Evolutionary conservation across 2,113 vertebrate species (phyloP), one percentile per base, ranked within the genome.

Genomic region (Reinhardtius hippoglossoides): DNA sequence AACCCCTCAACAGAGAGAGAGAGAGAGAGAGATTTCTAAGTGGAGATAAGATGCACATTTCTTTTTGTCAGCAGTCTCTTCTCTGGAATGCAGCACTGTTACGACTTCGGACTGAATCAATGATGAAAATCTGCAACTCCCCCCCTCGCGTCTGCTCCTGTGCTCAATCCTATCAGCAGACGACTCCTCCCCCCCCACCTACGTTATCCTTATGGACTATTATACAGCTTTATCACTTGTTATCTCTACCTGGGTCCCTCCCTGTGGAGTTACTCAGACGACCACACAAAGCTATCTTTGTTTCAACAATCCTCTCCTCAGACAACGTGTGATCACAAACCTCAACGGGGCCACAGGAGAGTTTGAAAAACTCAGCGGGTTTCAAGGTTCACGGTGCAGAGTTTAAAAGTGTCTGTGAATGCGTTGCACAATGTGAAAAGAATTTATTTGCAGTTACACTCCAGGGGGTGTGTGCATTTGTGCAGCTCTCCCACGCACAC

Each of bases 11-110:
- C 72, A 69, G 56, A 61, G 71, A 2, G 77, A 54, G 80, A 87
- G 91, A 82, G 91, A 82, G 79, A 90, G 91, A 88, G 89, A 5
- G 27, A 31, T 31, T 31, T 31, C 27, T 31, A 31, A 31, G 31
- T 31, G 31, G 31, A 31, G 31, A 31, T 31, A 31, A 31, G 31
- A 31, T 7, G 7, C 31, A 31, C 6, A 31, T 31, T 31, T 31
- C 31, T 31, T 31, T 31, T 31, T 31, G 31, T 31, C 74, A 56
- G 81, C 16, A 54, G 78, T 44, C 52, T 31, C 0, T 1, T 31
- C 31, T 7, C 6, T 46, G 76, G 74, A 83, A 84, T 50, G 80
- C 55, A 66, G 26, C 31, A 37, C 46, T 37, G 65, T 27, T 26
- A 60, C 21, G 13, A 74, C 57, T 76, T 83, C 31, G 56, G 31